A percentile compares a stretch with the other conserved stretches of the same genome.
Conservation (phyloP, 2,797 vertebrate genomes). For the Hippoglossus hippoglossus region DNA sequence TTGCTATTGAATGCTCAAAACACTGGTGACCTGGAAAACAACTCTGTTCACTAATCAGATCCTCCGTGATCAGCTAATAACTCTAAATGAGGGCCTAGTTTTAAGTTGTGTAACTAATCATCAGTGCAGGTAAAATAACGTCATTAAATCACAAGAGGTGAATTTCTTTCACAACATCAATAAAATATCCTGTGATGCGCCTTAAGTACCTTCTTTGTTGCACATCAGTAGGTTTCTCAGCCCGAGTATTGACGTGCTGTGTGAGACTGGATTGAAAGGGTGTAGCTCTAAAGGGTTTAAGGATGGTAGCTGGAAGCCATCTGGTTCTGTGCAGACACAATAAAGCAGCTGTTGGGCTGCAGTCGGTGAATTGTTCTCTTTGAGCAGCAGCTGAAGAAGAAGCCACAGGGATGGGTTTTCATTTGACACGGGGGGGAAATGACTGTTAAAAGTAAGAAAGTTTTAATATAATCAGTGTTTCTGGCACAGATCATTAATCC, state of each 20-base stretch:
- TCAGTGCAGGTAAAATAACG: background rate
- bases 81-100: background rate
- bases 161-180: background rate
- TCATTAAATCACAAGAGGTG: too few species aligned
- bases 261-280: constrained; percentile 3
- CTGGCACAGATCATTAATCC: constrained; percentile 3
- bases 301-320: constrained; percentile 48
- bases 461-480: background rate
- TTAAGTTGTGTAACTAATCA: background rate
- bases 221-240: background rate
- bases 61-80: too few species aligned
- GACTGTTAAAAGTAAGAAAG: too few species aligned
- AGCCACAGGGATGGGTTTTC: too few species aligned
- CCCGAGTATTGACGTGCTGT: background rate
- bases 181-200: background rate
- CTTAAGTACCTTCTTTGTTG: background rate
- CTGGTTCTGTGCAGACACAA: constrained; percentile 59
- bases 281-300: background rate
- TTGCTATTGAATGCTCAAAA: too few species aligned
- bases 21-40: too few species aligned
- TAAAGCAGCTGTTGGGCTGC: constrained; percentile 73
- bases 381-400: too few species aligned
- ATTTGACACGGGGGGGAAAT: too few species aligned
- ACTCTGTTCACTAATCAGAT: too few species aligned
- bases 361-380: constrained; percentile 10